Base-by-base conservation (phyloP, 2,797 vertebrate species). In the Sebastes hopkinsi region DNA sequence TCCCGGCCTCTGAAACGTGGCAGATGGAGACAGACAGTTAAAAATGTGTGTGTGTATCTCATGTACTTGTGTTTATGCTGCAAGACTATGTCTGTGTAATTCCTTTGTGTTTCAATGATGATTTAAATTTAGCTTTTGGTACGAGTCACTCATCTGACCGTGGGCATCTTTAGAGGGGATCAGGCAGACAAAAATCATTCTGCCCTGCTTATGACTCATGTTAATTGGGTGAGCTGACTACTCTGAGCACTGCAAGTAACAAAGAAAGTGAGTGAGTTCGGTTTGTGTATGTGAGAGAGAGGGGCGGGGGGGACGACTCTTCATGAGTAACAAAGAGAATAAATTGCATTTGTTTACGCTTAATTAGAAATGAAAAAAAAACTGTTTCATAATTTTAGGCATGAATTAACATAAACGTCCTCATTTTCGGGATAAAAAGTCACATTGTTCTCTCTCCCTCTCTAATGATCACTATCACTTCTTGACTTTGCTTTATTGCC, bases 151-250 rank as follows among this genome's bases (percentile, higher is more conserved):
- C 67, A 75, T 67, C n/a, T 80, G 50, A 69, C 69, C 29, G 0
- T 23, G 4, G 78, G 70, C 60, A 18, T 18, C 25, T 77, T 72
- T 67, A 76, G 67, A 70, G 67, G 67, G 70, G 62, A 69, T 81
- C 34, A 64, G 70, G 64, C 20, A 61, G 56, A 79, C 52, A 25
- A 46, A 73, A 72, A 67, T 30, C 34, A 65, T 68, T 85, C 58
- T 65, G 70, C 36, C 27, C 62, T 59, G 22, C 80, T 80, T 68
- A 83, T 86, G 77, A 87, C 59, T 70, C 25, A 34, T 67, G 64
- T 61, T 75, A 84, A 83, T 55, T 79, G 66, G 71, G 38, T 79
- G 54, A 66, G 23, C 66, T 8, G 69, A 46, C 36, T 66, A 30
- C 69, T 75, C 60, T 34, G 66, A 73, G 62, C 66, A 27, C 14